Evolutionary conservation across 2,113 vertebrate species (phyloP).

Genomic region (Malurus cyaneus): DNA sequence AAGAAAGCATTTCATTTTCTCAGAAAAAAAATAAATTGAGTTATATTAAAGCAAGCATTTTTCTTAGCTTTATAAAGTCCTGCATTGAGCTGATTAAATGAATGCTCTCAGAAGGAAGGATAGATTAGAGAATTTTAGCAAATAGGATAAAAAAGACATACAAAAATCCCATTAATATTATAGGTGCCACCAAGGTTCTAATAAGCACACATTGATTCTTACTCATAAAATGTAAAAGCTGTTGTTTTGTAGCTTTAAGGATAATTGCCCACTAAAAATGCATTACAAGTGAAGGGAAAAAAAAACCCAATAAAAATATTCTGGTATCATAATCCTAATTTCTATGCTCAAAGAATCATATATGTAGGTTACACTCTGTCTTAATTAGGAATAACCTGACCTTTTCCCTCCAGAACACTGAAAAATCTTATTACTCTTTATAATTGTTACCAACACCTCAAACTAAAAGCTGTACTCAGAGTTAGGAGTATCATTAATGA

Average conservation of each 20-base stretch:
- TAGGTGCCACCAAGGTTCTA: conserved; percentile 13
- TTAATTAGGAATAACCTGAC: conserved; percentile 36
- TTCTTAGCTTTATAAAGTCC: background rate
- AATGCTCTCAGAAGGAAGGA: background rate
- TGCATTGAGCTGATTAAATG: background rate
- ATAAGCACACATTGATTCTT: conserved; percentile 51
- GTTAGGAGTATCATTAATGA: background rate
- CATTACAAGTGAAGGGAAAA: background rate
- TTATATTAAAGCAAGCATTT: background rate
- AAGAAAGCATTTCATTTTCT: background rate
- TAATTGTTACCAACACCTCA: background rate
- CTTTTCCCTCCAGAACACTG: background rate
- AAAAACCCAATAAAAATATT: background rate
- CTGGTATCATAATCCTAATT: conserved; percentile 18
- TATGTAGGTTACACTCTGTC: background rate
- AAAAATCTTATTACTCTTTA: conserved; percentile 5
- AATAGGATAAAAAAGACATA: background rate
- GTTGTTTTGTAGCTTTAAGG: conserved; percentile 47
- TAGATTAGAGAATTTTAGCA: background rate
- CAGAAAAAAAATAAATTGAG: background rate
- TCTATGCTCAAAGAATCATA: background rate
- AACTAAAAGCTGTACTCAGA: background rate
- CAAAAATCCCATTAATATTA: background rate
- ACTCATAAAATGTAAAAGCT: conserved; percentile 32
- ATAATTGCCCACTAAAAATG: conserved; percentile 60